Percentiles rank a stretch among this genome's conserved stretches.
Evolutionary conservation across 2,797 vertebrate genomes (phyloP).

Genomic region (Sphenodon punctatus): DNA sequence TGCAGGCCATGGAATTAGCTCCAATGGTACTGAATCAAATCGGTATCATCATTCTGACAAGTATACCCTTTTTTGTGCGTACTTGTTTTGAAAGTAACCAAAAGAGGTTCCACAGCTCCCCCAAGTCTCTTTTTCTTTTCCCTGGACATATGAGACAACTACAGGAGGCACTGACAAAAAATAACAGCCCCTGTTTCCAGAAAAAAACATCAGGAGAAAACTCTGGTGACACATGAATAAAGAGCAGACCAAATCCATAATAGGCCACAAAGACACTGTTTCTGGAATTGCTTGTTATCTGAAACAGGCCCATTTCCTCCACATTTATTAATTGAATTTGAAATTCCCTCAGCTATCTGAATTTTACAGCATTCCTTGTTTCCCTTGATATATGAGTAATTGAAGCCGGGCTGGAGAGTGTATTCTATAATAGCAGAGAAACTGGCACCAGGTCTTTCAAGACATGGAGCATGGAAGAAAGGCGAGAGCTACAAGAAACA

Average conservation of each 20-base stretch:
- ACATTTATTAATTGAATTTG: slow-evolving; percentile 5
- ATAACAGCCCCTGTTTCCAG: too few relatives aligned
- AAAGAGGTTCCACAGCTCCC: too few relatives aligned
- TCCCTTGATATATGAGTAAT: slow-evolving; percentile 31
- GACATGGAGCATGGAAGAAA: background rate
- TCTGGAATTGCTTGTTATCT: slow-evolving; percentile 25
- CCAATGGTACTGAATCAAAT: too few relatives aligned
- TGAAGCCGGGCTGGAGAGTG: slow-evolving; percentile 26
- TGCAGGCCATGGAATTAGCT: too few relatives aligned
- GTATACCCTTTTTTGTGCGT: too few relatives aligned
- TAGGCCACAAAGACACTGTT: slow-evolving; percentile 18
- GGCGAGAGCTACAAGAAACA: too few relatives aligned
- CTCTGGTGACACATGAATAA: background rate
- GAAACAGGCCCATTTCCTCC: background rate
- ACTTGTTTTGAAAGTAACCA: too few relatives aligned
- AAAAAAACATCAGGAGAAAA: too few relatives aligned
- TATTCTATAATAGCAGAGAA: slow-evolving; percentile 28
- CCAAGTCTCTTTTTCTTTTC: too few relatives aligned
- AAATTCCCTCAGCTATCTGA: background rate
- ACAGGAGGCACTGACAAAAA: too few relatives aligned
- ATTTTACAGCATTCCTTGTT: slow-evolving; percentile 7
- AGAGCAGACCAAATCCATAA: slow-evolving; percentile 26
- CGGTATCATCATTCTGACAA: too few relatives aligned
- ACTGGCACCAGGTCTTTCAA: background rate
- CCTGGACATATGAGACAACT: too few relatives aligned